These are phyloP conservation scores for Artibeus jamaicensis DNA, from an alignment of 2,797 vertebrate genomes.

Conservation along the genomic window DNA sequence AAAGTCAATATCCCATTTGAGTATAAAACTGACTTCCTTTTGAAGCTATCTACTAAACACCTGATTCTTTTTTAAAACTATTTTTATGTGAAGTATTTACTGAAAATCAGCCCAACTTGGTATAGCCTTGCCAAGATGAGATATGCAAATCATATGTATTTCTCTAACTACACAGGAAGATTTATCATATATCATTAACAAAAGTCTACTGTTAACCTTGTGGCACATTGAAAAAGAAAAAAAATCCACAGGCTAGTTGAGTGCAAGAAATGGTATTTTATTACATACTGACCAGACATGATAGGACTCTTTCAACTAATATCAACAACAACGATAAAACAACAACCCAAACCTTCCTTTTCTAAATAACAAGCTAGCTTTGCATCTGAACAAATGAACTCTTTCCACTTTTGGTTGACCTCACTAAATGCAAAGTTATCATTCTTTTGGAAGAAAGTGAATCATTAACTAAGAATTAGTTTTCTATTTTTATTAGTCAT, in stretches of 20 bases:
- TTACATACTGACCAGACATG: slow-evolving; percentile 70
- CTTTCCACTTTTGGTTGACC: neutral
- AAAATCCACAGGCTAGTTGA: slow-evolving; percentile 67
- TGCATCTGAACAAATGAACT: neutral
- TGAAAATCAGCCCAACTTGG: neutral
- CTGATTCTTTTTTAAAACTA: neutral
- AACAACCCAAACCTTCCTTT: neutral
- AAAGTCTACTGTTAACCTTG: slow-evolving; percentile 68
- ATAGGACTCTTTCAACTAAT: slow-evolving; percentile 62
- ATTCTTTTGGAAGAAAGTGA: neutral
- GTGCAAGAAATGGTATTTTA: slow-evolving; percentile 45
- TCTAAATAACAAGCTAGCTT: slow-evolving; percentile 51
- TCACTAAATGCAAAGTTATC: neutral
- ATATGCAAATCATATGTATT: neutral
- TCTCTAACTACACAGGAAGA: slow-evolving; percentile 55
- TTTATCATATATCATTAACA: slow-evolving; percentile 70
- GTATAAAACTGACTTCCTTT: neutral
- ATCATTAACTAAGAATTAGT: neutral
- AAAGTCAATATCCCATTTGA: neutral
- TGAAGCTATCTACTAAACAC: neutral
- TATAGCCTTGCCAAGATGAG: neutral
- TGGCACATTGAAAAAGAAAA: neutral
- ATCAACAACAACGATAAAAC: slow-evolving; percentile 13
- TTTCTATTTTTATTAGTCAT: neutral
- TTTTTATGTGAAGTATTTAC: neutral